phyloP scores from a whole-genome alignment of 2,113 vertebrate genomes.

The Actinemys pallida region DNA sequence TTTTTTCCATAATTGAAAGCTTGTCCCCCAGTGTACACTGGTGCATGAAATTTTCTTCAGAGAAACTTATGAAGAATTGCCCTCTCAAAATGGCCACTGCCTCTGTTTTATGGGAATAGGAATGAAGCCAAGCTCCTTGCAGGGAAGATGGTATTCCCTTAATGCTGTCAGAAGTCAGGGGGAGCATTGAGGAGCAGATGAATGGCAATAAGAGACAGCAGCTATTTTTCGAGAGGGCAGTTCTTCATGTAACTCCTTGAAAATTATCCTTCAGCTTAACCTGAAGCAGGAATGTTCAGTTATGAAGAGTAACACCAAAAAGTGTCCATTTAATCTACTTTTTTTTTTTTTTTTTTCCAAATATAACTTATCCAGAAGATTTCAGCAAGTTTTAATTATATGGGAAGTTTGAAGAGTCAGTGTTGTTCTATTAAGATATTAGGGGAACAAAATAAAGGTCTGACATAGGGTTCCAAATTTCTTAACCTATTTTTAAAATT shows the following conservation, averaged over 20 bases:
- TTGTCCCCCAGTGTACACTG: background rate
- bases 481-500: background rate
- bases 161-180: background rate
- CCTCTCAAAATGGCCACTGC: background rate
- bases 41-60: background rate
- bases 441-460: background rate
- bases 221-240: background rate
- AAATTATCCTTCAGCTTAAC: background rate
- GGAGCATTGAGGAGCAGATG: background rate
- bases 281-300: background rate
- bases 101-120: background rate
- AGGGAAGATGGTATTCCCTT: background rate
- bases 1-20: background rate
- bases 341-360: too few species aligned
- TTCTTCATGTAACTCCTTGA: background rate
- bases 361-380: background rate
- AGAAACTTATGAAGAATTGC: background rate
- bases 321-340: background rate
- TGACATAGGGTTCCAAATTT: background rate
- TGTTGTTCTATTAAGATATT: background rate
- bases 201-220: background rate
- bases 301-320: background rate
- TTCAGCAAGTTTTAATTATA: background rate
- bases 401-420: background rate
- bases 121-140: background rate